These are phyloP conservation scores for Brachyrhaphis roseni DNA, from an alignment of 2,797 vertebrate species.

Conservation along the genomic window DNA sequence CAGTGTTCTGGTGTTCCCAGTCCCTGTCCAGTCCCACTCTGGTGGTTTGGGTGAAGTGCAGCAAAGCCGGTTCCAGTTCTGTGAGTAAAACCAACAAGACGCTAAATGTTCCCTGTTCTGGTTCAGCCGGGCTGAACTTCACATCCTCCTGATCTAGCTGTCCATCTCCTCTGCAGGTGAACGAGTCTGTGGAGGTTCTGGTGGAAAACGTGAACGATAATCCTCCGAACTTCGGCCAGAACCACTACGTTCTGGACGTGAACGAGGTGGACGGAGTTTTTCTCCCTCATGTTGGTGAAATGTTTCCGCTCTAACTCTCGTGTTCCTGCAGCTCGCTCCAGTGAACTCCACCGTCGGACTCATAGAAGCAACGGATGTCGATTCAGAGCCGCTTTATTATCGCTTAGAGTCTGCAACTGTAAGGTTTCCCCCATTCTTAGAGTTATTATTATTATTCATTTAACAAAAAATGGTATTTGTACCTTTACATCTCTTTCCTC, in stretches of 20 bases:
- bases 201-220: slow-evolving; percentile 84
- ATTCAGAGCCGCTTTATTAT: slow-evolving; percentile 79
- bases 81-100: slow-evolving; percentile 65
- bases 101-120: too few species aligned
- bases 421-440: slow-evolving; percentile 22
- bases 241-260: slow-evolving; percentile 74
- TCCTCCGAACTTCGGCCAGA: slow-evolving; percentile 78
- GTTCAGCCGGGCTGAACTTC: background rate
- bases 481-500: background rate
- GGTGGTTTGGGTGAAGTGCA: slow-evolving; percentile 77
- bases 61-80: slow-evolving; percentile 70
- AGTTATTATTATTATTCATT: background rate
- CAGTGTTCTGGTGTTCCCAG: slow-evolving; percentile 48
- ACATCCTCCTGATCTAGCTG: background rate
- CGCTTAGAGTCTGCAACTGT: slow-evolving; percentile 76
- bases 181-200: slow-evolving; percentile 74
- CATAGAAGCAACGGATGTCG: slow-evolving; percentile 79
- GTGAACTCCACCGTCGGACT: slow-evolving; percentile 76
- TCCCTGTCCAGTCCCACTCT: slow-evolving; percentile 67
- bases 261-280: slow-evolving; percentile 76
- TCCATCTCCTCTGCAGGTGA: slow-evolving; percentile 61
- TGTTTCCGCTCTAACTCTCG: slow-evolving; percentile 9
- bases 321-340: slow-evolving; percentile 68
- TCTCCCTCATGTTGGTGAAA: background rate
- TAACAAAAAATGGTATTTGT: background rate